These are phyloP conservation scores for Andrena flavipes DNA, from an alignment of 2,888 invertebrate genomes.

Conservation along the genomic window DNA sequence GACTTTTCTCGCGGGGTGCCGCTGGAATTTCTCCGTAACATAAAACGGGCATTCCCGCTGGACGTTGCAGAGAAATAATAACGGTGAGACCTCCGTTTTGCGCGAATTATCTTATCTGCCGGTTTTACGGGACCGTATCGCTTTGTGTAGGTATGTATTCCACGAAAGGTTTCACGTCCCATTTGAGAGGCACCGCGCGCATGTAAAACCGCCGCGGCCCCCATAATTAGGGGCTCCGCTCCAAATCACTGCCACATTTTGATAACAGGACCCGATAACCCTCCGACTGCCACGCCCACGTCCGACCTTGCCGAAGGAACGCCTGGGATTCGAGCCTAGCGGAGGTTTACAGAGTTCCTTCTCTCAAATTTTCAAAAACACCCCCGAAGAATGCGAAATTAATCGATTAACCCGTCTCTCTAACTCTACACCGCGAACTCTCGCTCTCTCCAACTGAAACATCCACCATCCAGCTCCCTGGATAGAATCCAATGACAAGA, in stretches of 20 bases:
- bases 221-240: slow-evolving; percentile 43
- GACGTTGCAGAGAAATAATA: slow-evolving; percentile 30
- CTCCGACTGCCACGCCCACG: slow-evolving; percentile 5
- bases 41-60: slow-evolving; percentile 16
- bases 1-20: slow-evolving; percentile 18
- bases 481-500: neutral
- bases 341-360: neutral
- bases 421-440: no score
- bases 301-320: slow-evolving; percentile 4
- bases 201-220: slow-evolving; percentile 1
- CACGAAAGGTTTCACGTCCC: slow-evolving; percentile 24
- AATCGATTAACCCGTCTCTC: no score
- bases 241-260: slow-evolving; percentile 26
- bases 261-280: slow-evolving; percentile 36
- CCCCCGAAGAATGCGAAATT: no score
- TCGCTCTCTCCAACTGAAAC: neutral
- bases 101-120: slow-evolving; percentile 53
- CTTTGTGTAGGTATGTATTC: slow-evolving; percentile 15
- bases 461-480: neutral
- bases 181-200: slow-evolving; percentile 17
- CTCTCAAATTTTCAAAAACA: no score
- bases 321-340: neutral
- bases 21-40: neutral
- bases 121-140: slow-evolving; percentile 31
- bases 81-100: slow-evolving; percentile 36